Percentiles rank a stretch among this genome's conserved stretches.
phyloP scores from a whole-genome alignment of 2,113 vertebrate genomes.

The Chionodraco myersi region DNA sequence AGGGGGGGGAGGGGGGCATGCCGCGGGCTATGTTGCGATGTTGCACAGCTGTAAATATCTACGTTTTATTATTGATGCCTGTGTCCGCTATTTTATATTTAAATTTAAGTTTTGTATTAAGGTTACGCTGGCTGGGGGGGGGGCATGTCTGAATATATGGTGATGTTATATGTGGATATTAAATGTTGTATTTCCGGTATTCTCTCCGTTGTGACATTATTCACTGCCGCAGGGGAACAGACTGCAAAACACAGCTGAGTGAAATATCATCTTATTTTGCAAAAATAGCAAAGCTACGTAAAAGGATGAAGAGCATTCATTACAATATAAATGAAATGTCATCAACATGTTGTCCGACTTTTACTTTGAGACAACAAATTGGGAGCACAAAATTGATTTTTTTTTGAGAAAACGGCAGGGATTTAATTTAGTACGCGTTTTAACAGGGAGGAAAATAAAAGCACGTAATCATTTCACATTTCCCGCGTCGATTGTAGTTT shows the following conservation, averaged over 20 bases:
- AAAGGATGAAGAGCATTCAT: conserved; percentile 60
- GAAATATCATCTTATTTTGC: conserved; percentile 17
- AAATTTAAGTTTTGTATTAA: conserved; percentile 79
- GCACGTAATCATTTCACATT: no score
- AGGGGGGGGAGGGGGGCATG: conserved; percentile 50
- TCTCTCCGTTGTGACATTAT: conserved; percentile 4
- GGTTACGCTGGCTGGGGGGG: conserved; percentile 27
- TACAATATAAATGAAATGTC: conserved; percentile 60
- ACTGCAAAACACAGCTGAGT: no score
- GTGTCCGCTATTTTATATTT: conserved; percentile 85
- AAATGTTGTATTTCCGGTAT: conserved; percentile 66
- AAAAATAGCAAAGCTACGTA: conserved; percentile 42
- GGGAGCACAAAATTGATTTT: no score
- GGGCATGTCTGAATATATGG: conserved; percentile 55
- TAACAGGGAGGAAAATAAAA: no score
- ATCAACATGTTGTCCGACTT: conserved; percentile 22
- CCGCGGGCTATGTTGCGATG: conserved; percentile 83
- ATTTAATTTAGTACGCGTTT: no score
- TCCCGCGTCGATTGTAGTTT: no score
- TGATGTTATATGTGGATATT: conserved; percentile 69
- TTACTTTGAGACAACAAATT: background rate
- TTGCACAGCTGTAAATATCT: conserved; percentile 89
- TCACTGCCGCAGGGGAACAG: no score
- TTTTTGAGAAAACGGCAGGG: no score
- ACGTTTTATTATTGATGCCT: conserved; percentile 74